Evolutionary conservation across 92 coral and sea anemone species (phyloP).

Genomic region (Parazoanthus atlanticus): DNA sequence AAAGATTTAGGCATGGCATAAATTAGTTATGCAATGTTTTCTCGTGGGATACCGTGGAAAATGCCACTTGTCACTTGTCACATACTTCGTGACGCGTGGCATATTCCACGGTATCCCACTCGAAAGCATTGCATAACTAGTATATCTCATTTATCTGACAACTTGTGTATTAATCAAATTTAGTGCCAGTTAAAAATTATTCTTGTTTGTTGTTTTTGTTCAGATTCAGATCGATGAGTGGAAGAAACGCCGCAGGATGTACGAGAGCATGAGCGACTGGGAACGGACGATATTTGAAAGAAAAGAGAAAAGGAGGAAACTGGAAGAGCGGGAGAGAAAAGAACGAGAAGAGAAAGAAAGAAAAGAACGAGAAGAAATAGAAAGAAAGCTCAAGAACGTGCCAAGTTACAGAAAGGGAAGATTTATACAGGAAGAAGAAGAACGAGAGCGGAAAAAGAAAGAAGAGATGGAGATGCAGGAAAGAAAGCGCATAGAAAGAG

Average conservation of each 20-base stretch:
- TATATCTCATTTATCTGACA: too few species aligned
- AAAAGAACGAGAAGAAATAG: constrained; percentile 19
- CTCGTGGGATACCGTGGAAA: too few species aligned
- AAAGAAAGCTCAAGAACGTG: constrained; percentile 7
- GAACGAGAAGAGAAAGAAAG: constrained; percentile 18
- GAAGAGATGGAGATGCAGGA: constrained; percentile 13
- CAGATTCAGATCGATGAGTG: constrained; percentile 30
- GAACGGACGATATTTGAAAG: background rate
- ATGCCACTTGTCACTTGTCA: too few species aligned
- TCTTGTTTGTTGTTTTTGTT: background rate
- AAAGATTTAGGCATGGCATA: too few species aligned
- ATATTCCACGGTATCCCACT: too few species aligned
- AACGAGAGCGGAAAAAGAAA: background rate
- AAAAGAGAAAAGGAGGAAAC: constrained; percentile 20
- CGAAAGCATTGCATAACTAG: too few species aligned
- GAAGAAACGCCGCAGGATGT: constrained; percentile 21
- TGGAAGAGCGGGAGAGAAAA: constrained; percentile 11
- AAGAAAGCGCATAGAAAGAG: constrained; percentile 16
- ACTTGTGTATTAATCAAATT: too few species aligned
- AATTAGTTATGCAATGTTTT: too few species aligned
- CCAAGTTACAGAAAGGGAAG: constrained; percentile 1
- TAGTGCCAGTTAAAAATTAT: too few species aligned
- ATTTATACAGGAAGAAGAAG: background rate
- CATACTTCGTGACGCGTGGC: too few species aligned
- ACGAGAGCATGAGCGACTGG: constrained; percentile 32